A percentile compares a stretch with the other conserved stretches of the same genome.
These are phyloP conservation scores for Myotis pilosus DNA, from an alignment of 2,797 vertebrate genomes.

Conservation along the genomic window DNA sequence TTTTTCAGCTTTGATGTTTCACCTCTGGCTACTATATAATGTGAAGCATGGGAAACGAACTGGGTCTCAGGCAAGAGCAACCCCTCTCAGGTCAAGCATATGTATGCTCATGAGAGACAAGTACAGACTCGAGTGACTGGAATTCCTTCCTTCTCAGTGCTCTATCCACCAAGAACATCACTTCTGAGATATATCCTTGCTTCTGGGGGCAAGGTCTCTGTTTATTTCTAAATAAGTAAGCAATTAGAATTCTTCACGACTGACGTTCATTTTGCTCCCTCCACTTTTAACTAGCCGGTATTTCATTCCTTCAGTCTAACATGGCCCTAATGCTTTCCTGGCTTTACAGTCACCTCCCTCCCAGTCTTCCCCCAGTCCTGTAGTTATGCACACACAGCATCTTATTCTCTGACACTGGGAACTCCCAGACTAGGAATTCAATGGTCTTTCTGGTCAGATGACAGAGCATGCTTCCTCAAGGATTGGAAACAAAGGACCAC, in stretches of 20 bases:
- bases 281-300: not conserved
- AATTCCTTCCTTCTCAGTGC: not conserved
- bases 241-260: not conserved
- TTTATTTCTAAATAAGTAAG: constrained; percentile 35
- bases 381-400: not conserved
- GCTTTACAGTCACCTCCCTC: not conserved
- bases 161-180: not conserved
- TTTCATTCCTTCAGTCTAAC: not conserved
- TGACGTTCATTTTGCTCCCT: not conserved
- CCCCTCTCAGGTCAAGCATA: not conserved
- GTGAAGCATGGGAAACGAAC: not conserved
- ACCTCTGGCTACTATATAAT: not conserved
- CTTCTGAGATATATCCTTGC: not conserved
- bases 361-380: not conserved
- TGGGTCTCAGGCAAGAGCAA: not conserved
- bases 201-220: not conserved
- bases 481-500: constrained; percentile 20
- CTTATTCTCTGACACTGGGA: not conserved
- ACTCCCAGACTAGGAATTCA: not conserved
- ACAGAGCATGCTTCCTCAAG: constrained; percentile 11
- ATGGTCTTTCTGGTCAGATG: not conserved
- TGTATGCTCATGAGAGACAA: not conserved
- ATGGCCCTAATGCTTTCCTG: not conserved
- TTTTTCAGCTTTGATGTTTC: constrained; percentile 45
- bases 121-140: not conserved